Evolutionary conservation across 2,113 vertebrate genomes (phyloP).

Genomic region (Dunckerocampus dactyliophorus): DNA sequence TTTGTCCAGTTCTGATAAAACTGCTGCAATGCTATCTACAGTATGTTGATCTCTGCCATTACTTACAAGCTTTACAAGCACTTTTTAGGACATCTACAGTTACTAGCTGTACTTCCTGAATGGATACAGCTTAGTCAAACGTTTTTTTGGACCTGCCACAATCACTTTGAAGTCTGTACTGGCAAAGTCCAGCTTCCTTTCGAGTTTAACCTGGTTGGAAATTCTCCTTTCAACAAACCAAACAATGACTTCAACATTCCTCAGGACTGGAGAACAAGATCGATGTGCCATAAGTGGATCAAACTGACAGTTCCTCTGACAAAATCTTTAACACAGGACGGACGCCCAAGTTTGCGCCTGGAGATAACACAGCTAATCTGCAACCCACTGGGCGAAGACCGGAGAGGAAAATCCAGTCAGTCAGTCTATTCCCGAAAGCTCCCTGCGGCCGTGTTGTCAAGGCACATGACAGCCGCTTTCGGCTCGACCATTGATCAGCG

Average conservation of each 20-base stretch:
- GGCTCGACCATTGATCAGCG: conserved; percentile 48
- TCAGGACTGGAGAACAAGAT: not conserved
- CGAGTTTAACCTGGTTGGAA: not conserved
- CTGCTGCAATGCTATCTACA: not conserved
- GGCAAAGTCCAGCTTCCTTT: too few species aligned
- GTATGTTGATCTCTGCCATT: not conserved
- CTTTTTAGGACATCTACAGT: not conserved
- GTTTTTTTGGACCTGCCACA: too few species aligned
- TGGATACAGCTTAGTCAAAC: too few species aligned
- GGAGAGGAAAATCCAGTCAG: conserved; percentile 17
- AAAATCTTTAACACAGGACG: conserved; percentile 2
- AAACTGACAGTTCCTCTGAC: conserved; percentile 25
- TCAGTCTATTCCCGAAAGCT: conserved; percentile 33
- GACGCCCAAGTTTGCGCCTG: not conserved
- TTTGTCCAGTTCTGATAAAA: not conserved
- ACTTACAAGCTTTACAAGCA: not conserved
- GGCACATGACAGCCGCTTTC: conserved; percentile 45
- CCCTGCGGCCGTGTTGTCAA: conserved; percentile 26
- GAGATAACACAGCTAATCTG: not conserved
- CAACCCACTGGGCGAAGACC: conserved; percentile 10
- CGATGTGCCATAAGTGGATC: conserved; percentile 26
- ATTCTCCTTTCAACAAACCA: not conserved
- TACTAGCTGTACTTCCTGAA: too few species aligned
- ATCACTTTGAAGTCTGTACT: too few species aligned
- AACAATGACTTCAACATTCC: not conserved